A percentile compares a stretch with the other conserved stretches of the same genome.
phyloP scores from a whole-genome alignment of 2,888 invertebrate genomes.

The Xestoiulus laeticollis region DNA sequence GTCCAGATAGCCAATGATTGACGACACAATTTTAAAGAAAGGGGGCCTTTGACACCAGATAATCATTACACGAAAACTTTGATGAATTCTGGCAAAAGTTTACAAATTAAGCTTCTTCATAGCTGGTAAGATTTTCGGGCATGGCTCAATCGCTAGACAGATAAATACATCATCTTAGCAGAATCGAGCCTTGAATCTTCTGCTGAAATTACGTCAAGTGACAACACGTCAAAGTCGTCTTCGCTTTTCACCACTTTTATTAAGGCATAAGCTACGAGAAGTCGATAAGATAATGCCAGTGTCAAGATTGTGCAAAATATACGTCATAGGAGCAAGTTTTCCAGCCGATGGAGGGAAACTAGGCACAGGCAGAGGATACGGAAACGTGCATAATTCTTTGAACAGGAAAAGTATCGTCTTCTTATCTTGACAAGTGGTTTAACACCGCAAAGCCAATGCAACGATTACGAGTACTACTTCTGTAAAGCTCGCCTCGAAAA shows the following conservation, averaged over 20 bases:
- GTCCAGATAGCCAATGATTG: neutral
- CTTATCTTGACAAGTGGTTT: conserved; percentile 43
- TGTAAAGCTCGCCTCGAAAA: neutral
- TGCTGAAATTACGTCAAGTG: conserved; percentile 16
- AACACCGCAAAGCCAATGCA: neutral
- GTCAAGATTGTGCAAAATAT: conserved; percentile 28
- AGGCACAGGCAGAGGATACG: neutral
- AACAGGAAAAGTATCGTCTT: conserved; percentile 27
- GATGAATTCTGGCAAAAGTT: neutral
- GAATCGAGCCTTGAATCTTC: conserved; percentile 14
- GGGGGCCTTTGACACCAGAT: neutral
- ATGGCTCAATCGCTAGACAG: neutral
- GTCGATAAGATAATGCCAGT: conserved; percentile 33
- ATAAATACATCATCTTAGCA: conserved; percentile 2
- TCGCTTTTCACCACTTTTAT: conserved; percentile 16
- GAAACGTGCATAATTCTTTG: conserved; percentile 6
- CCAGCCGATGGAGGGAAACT: neutral
- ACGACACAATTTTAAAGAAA: conserved; percentile 31
- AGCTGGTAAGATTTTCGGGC: neutral
- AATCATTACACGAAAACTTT: conserved; percentile 22
- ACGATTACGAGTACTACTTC: neutral
- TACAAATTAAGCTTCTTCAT: conserved; percentile 27
- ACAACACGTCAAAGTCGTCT: conserved; percentile 2
- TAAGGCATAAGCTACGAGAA: conserved; percentile 20
- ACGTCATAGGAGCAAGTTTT: neutral